Evolutionary conservation across 2,797 vertebrate species (phyloP).

Genomic region (Oreortyx pictus): DNA sequence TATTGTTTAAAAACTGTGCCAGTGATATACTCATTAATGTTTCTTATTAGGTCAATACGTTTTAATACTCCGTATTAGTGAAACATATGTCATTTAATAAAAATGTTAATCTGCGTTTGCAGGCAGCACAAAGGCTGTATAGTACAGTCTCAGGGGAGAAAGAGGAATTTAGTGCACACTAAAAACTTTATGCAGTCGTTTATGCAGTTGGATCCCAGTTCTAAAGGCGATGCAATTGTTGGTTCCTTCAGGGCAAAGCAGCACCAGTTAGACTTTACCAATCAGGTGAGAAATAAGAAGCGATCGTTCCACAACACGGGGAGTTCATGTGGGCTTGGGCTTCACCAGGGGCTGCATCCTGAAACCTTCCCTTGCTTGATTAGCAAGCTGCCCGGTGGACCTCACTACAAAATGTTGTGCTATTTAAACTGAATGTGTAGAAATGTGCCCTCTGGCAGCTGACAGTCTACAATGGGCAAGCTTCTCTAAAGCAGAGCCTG

Average conservation of each 20-base stretch:
- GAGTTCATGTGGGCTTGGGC: background rate
- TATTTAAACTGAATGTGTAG: background rate
- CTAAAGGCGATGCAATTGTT: constrained; percentile 30
- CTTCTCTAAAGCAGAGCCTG: background rate
- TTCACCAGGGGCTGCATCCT: background rate
- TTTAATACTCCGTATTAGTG: constrained; percentile 42
- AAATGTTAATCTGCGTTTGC: constrained; percentile 66
- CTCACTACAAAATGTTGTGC: background rate
- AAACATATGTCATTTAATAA: constrained; percentile 67
- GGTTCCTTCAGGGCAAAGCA: constrained; percentile 22
- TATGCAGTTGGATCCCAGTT: constrained; percentile 46
- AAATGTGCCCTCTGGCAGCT: background rate
- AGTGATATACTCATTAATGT: constrained; percentile 38
- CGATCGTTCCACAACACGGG: background rate
- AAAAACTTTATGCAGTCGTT: constrained; percentile 57
- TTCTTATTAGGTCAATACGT: constrained; percentile 35
- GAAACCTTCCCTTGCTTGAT: constrained; percentile 13
- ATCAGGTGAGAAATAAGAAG: constrained; percentile 11
- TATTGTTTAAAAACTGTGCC: constrained; percentile 43
- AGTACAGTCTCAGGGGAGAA: background rate
- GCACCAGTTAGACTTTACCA: constrained; percentile 11
- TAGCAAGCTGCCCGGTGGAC: background rate
- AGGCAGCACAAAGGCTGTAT: constrained; percentile 53
- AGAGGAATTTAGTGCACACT: constrained; percentile 60
- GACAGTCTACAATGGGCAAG: background rate